Percentiles rank a stretch among this genome's conserved stretches.
These are phyloP conservation scores for Umimayanthus kanabou DNA, from an alignment of 92 coral and sea anemone genomes.

Conservation along the genomic window DNA sequence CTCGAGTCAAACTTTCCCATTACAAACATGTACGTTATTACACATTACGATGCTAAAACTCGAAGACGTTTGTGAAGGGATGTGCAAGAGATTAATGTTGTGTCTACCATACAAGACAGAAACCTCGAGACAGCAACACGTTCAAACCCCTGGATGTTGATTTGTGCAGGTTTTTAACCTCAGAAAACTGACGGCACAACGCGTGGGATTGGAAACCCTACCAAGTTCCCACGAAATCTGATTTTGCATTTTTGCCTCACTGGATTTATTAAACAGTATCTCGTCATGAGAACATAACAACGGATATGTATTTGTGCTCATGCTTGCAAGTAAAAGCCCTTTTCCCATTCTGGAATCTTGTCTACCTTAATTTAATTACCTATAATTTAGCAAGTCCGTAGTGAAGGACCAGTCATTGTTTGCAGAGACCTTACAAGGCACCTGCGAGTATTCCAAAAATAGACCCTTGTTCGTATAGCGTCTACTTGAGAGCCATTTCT, in stretches of 20 bases:
- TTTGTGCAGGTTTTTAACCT: too few species aligned
- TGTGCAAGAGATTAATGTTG: too few species aligned
- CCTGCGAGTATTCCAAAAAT: background rate
- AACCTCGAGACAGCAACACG: background rate
- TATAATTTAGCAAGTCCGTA: too few species aligned
- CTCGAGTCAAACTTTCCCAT: background rate
- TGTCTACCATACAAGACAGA: background rate
- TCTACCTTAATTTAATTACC: background rate
- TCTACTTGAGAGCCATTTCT: background rate
- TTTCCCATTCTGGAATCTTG: background rate
- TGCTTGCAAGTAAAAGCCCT: background rate
- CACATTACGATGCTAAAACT: background rate
- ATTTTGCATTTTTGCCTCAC: background rate
- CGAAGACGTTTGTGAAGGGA: background rate
- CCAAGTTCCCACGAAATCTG: background rate
- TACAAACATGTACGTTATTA: background rate
- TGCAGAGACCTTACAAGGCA: background rate
- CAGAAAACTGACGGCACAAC: too few species aligned
- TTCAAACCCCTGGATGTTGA: too few species aligned
- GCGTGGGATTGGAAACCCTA: background rate
- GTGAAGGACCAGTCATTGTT: background rate
- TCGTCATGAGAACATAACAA: background rate
- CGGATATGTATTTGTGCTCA: background rate
- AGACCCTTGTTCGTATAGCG: too few species aligned
- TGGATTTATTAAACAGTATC: background rate